Evolutionary conservation across 2,797 vertebrate species (phyloP).

Genomic region (Sebastes cheni): DNA sequence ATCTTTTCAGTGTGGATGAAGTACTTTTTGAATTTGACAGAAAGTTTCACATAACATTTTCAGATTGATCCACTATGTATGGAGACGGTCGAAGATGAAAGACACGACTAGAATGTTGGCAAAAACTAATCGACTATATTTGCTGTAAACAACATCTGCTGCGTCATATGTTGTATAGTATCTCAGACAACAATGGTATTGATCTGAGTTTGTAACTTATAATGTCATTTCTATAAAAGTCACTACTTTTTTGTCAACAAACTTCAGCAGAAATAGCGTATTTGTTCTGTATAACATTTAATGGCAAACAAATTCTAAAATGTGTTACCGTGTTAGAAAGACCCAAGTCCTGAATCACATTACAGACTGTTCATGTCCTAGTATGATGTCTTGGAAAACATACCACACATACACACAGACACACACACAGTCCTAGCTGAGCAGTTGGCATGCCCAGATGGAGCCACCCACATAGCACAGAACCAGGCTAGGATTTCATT

Average conservation of each 20-base stretch:
- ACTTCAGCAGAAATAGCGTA: background rate
- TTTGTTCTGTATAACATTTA: background rate
- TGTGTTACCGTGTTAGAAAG: background rate
- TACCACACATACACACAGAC: background rate
- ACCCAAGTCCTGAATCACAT: background rate
- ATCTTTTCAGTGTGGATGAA: no score
- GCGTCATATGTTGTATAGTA: background rate
- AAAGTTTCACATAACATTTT: no score
- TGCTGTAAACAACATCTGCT: background rate
- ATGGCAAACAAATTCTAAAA: background rate
- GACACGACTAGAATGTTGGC: background rate
- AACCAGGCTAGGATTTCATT: conserved; percentile 60
- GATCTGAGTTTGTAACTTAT: background rate
- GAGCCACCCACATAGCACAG: conserved; percentile 70
- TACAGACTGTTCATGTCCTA: background rate
- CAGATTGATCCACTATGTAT: no score
- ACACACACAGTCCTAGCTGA: conserved; percentile 17
- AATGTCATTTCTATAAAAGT: background rate
- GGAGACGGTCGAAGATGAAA: no score
- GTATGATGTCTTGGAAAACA: background rate
- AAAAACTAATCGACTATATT: background rate
- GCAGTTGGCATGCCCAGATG: conserved; percentile 71
- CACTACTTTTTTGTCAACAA: background rate
- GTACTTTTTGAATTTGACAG: no score
- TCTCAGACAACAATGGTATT: background rate